Evolutionary conservation across 2,113 vertebrate species (phyloP).

Genomic region (Cynoglossus semilaevis): DNA sequence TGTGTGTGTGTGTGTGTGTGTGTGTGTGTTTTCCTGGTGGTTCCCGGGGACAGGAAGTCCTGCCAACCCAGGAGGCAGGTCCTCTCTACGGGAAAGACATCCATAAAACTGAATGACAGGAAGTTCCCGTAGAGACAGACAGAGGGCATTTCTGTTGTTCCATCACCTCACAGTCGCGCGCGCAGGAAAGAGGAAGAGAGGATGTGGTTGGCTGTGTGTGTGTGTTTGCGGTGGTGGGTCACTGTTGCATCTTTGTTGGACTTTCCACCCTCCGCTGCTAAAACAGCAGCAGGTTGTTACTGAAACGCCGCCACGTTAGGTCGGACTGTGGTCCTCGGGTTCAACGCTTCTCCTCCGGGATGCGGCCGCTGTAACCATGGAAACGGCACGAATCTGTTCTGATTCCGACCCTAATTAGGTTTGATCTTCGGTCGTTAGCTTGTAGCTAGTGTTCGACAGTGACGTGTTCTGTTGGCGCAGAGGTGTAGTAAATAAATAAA

Average conservation of each 20-base stretch:
- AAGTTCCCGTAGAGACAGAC: conserved; percentile 96
- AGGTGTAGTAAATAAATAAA: not conserved
- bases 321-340: not conserved
- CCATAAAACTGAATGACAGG: conserved; percentile 92
- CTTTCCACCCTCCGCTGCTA: conserved; percentile 15
- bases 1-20: conserved; percentile 1
- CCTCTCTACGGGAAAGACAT: conserved; percentile 85
- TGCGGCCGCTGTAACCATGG: conserved; percentile 18
- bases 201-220: conserved; percentile 17
- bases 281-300: conserved; percentile 1
- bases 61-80: conserved; percentile 78
- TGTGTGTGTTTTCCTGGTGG: conserved; percentile 70
- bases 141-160: conserved; percentile 80
- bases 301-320: not conserved
- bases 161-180: conserved; percentile 73
- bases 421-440: too few species aligned
- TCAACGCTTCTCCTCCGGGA: not conserved
- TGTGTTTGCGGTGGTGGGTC: conserved; percentile 3
- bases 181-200: conserved; percentile 82
- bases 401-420: too few species aligned
- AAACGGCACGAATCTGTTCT: too few species aligned
- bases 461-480: too few species aligned
- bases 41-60: conserved; percentile 90
- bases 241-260: conserved; percentile 37
- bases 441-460: too few species aligned